Evolutionary conservation across 2,113 vertebrate species (phyloP).

Genomic region (Tichodroma muraria): DNA sequence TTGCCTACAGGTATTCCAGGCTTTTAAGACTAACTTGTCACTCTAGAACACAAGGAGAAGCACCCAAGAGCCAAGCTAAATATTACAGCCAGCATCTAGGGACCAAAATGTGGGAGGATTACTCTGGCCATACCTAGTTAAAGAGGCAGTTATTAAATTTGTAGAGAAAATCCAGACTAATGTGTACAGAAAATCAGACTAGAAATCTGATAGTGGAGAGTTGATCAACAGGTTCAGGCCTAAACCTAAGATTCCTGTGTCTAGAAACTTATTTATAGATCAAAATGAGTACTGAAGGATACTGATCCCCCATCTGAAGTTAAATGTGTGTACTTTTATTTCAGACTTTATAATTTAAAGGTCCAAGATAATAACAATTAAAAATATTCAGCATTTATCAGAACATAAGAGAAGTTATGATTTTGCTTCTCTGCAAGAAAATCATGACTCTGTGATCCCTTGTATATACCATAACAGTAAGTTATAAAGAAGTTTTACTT

Average conservation of each 20-base stretch:
- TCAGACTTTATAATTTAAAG: neutral
- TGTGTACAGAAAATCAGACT: neutral
- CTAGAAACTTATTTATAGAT: neutral
- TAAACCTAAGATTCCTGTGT: neutral
- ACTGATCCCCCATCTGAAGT: neutral
- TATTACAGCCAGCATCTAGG: neutral
- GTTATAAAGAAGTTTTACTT: neutral
- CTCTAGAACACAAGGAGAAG: neutral
- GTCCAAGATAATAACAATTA: neutral
- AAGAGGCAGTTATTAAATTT: neutral
- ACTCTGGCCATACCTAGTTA: neutral
- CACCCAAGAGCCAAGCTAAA: neutral
- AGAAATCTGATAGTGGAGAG: neutral
- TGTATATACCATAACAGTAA: neutral
- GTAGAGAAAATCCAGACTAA: neutral
- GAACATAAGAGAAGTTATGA: neutral
- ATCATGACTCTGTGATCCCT: rapidly evolving
- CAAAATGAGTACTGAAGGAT: neutral
- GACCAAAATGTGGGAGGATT: neutral
- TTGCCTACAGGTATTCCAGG: neutral
- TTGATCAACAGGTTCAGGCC: neutral
- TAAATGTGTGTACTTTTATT: neutral
- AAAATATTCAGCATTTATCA: neutral
- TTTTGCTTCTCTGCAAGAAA: neutral
- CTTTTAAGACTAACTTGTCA: neutral